These are phyloP conservation scores for Branchipolynoe longqiensis DNA, from an alignment of 2,888 invertebrate species.

Conservation along the genomic window DNA sequence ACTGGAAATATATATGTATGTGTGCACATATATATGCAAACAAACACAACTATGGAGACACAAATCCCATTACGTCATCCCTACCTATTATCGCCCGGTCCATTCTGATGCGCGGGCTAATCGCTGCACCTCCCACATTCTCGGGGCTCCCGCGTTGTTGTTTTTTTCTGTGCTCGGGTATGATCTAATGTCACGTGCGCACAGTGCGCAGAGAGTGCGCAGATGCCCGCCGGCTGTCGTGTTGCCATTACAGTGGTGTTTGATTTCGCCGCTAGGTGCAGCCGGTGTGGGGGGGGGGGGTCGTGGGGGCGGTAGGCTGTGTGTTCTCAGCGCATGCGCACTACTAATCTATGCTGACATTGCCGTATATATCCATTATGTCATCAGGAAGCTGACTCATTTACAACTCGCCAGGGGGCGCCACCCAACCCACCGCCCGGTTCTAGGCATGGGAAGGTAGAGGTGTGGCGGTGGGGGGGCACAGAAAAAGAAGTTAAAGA, in stretches of 20 bases:
- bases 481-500: background rate
- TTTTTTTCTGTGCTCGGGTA: too few species aligned
- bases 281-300: too few species aligned
- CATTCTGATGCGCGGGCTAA: too few species aligned
- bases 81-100: too few species aligned
- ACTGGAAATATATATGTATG: too few species aligned
- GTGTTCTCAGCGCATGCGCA: constrained; percentile 3
- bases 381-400: constrained; percentile 18
- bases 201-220: constrained; percentile 1
- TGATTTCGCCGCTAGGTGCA: constrained; percentile 30
- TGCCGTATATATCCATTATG: constrained; percentile 40
- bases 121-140: too few species aligned
- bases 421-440: background rate
- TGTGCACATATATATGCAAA: too few species aligned
- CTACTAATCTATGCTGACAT: constrained; percentile 18
- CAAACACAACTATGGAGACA: too few species aligned
- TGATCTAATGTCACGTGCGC: too few species aligned
- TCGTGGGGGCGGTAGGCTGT: background rate
- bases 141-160: too few species aligned
- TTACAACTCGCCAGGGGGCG: background rate
- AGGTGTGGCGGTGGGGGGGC: background rate
- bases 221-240: constrained; percentile 1
- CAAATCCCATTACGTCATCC: too few species aligned
- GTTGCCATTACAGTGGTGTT: constrained; percentile 31
- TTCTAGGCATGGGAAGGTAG: too few species aligned